Conservation (phyloP, 2,888 invertebrate species). For the Yponomeuta evonymella region DNA sequence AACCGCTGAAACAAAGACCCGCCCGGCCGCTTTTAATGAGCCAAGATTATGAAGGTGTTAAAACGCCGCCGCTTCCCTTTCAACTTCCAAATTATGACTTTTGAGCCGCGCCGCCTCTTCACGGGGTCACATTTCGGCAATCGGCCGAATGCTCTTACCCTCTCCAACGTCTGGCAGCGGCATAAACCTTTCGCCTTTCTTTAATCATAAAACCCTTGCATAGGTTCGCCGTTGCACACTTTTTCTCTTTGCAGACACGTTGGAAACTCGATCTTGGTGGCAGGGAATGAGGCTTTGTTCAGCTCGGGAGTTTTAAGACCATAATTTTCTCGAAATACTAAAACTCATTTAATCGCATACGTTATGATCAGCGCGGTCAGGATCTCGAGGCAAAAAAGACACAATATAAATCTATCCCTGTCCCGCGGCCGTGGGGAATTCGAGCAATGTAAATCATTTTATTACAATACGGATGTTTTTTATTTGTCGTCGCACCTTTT, state of each 20-base stretch:
- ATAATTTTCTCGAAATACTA: constrained; percentile 40
- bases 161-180: constrained; percentile 39
- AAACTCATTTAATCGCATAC: constrained; percentile 61
- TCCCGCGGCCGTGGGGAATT: constrained; percentile 61
- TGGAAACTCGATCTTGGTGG: constrained; percentile 1
- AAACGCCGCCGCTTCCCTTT: constrained; percentile 65
- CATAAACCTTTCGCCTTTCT: constrained; percentile 58
- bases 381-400: constrained; percentile 57
- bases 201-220: constrained; percentile 51
- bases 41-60: constrained; percentile 75
- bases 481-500: constrained; percentile 55
- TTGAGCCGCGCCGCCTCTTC: constrained; percentile 55
- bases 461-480: constrained; percentile 63
- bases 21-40: constrained; percentile 67
- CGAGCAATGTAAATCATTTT: constrained; percentile 73
- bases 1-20: constrained; percentile 73
- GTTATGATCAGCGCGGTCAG: constrained; percentile 51
- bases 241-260: neutral
- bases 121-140: constrained; percentile 67
- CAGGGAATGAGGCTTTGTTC: neutral
- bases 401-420: constrained; percentile 64
- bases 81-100: constrained; percentile 73
- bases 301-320: neutral
- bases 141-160: constrained; percentile 49
- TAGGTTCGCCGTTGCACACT: constrained; percentile 24